These are phyloP conservation scores for Andrena cerasifolii DNA, from an alignment of 1,140 invertebrate species.

Conservation along the genomic window DNA sequence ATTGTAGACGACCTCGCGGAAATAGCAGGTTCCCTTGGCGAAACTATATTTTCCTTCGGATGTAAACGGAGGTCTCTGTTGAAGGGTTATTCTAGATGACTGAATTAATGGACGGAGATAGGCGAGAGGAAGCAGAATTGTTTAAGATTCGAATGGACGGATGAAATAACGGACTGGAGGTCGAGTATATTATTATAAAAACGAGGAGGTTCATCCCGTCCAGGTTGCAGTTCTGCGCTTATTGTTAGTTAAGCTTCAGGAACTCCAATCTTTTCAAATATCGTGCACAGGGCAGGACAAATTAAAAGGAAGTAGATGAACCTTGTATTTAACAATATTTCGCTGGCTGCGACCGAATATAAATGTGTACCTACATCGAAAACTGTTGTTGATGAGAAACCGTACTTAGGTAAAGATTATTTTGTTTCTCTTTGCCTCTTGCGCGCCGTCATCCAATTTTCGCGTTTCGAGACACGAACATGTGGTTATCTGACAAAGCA, in stretches of 20 bases:
- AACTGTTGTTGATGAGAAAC: too few species aligned
- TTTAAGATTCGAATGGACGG: too few species aligned
- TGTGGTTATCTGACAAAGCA: not conserved
- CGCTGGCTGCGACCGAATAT: too few species aligned
- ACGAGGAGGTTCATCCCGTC: too few species aligned
- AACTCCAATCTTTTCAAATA: constrained; percentile 17
- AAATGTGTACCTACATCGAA: too few species aligned
- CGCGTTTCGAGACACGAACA: not conserved
- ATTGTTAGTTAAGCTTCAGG: too few species aligned
- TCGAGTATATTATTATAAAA: constrained; percentile 1
- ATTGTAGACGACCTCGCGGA: not conserved
- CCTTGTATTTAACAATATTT: not conserved
- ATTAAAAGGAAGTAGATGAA: not conserved
- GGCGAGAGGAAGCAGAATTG: not conserved
- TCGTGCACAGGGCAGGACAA: not conserved
- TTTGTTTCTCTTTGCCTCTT: not conserved
- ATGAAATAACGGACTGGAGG: too few species aligned
- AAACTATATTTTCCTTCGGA: not conserved
- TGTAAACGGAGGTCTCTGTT: not conserved
- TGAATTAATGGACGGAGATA: not conserved
- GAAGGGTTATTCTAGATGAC: not conserved
- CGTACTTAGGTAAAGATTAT: too few species aligned
- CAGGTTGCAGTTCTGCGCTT: too few species aligned
- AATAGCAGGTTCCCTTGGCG: not conserved
- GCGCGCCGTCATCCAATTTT: not conserved